Evolutionary conservation across 92 coral and sea anemone species (phyloP).

Genomic region (Palythoa heliodiscus): DNA sequence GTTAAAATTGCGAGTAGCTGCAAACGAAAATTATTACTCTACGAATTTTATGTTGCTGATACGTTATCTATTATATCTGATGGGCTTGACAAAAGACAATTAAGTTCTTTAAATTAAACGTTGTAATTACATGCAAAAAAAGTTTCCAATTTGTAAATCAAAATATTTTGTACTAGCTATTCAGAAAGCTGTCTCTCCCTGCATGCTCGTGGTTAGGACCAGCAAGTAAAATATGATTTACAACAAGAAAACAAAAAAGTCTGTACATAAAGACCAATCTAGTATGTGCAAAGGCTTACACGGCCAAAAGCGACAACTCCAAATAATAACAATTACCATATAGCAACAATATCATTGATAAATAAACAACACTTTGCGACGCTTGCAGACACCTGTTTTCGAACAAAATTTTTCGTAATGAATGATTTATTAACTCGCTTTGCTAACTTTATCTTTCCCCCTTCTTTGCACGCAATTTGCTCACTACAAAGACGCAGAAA

Average conservation of each 20-base stretch:
- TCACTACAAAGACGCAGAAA: background rate
- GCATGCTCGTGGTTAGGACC: background rate
- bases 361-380: background rate
- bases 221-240: background rate
- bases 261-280: background rate
- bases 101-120: background rate
- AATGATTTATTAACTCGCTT: too few species aligned
- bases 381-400: too few species aligned
- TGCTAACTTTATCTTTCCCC: background rate
- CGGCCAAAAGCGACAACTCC: background rate
- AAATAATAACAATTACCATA: background rate
- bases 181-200: background rate
- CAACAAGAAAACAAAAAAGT: background rate
- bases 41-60: background rate
- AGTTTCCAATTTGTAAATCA: too few species aligned
- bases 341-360: too few species aligned
- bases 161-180: background rate
- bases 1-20: slow-evolving; percentile 1
- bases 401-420: background rate
- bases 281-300: background rate
- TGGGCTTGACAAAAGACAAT: background rate
- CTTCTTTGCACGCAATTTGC: background rate
- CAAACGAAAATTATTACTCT: background rate
- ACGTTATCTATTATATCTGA: background rate
- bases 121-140: background rate